Percentiles rank a stretch among this genome's conserved stretches.
phyloP scores from a whole-genome alignment of 2,888 invertebrate species.

The Sinhomidia bicolor region DNA sequence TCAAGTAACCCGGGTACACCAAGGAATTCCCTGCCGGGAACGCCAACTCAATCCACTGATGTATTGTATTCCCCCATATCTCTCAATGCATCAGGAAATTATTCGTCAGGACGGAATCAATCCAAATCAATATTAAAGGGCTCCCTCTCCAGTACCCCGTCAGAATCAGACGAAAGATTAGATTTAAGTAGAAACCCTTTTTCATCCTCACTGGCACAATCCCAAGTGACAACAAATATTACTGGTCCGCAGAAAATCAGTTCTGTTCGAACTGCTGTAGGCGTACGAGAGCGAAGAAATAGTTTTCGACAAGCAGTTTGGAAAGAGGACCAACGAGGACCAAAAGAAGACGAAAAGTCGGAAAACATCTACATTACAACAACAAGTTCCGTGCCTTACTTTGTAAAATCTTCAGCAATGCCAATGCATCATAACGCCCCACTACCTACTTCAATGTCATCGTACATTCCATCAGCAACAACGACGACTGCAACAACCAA shows the following conservation, averaged over 20 bases:
- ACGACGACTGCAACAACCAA: background rate
- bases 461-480: background rate
- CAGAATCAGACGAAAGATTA: conserved; percentile 77
- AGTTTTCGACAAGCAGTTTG: conserved; percentile 81
- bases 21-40: conserved; percentile 78
- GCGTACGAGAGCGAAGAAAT: conserved; percentile 81
- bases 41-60: conserved; percentile 79
- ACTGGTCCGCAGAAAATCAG: conserved; percentile 78
- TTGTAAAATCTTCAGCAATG: conserved; percentile 65
- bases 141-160: conserved; percentile 76
- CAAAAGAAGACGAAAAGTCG: conserved; percentile 59
- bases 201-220: conserved; percentile 5
- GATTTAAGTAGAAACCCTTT: conserved; percentile 34
- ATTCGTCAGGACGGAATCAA: conserved; percentile 38
- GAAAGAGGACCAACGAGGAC: conserved; percentile 78
- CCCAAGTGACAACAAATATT: conserved; percentile 56
- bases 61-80: conserved; percentile 73
- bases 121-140: conserved; percentile 77
- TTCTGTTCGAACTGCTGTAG: conserved; percentile 79
- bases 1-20: conserved; percentile 79
- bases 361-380: conserved; percentile 70
- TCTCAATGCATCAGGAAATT: conserved; percentile 20
- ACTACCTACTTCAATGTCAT: background rate
- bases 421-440: conserved; percentile 56
- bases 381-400: conserved; percentile 59